Conservation (phyloP, 2,797 vertebrate species). For the Dicrostonyx torquatus region DNA sequence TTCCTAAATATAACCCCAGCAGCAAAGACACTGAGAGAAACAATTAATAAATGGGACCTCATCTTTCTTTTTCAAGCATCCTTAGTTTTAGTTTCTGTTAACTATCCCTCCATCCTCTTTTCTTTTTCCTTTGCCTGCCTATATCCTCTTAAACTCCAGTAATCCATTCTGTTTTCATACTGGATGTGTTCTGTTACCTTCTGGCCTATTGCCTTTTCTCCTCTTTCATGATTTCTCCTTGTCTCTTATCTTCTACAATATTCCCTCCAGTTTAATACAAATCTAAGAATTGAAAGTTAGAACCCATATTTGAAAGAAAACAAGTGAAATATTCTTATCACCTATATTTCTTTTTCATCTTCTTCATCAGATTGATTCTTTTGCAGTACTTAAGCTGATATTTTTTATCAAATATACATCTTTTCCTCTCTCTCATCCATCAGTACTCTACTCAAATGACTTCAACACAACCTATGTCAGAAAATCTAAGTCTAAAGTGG, state of each 20-base stretch:
- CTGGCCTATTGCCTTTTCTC: too few relatives aligned
- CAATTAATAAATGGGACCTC: too few relatives aligned
- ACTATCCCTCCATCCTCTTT: not conserved
- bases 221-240: too few relatives aligned
- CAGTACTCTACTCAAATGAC: not conserved
- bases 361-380: not conserved
- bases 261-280: not conserved
- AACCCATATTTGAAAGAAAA: not conserved
- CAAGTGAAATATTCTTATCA: conserved; percentile 3
- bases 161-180: too few relatives aligned
- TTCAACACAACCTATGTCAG: not conserved
- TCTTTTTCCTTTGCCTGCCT: not conserved
- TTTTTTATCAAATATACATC: not conserved
- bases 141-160: too few relatives aligned
- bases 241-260: not conserved
- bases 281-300: not conserved
- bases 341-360: not conserved
- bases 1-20: too few relatives aligned
- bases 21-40: too few relatives aligned
- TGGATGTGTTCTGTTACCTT: not conserved
- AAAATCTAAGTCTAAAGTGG: not conserved
- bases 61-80: not conserved
- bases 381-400: not conserved
- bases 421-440: not conserved
- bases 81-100: not conserved